Conservation (phyloP, 2,888 invertebrate genomes). For the Anaspis maculata region DNA sequence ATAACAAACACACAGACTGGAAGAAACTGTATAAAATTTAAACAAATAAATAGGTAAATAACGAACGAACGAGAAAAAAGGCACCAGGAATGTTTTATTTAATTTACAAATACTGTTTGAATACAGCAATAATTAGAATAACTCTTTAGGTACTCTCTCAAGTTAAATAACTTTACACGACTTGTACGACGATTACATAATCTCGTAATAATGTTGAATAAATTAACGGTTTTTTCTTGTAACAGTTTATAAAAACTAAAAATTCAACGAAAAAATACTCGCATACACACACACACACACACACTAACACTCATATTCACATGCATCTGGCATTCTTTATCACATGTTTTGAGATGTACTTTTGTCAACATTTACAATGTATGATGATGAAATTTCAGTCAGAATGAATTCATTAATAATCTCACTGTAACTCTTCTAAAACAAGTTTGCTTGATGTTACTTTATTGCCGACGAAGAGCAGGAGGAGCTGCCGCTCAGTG, state of each 20-base stretch:
- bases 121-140: constrained; percentile 5
- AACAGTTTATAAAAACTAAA: constrained; percentile 4
- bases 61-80: constrained; percentile 3
- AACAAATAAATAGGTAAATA: background rate
- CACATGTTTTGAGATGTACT: background rate
- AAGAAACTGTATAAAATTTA: too few species aligned
- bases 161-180: too few species aligned
- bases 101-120: constrained; percentile 15
- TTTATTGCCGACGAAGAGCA: constrained; percentile 7
- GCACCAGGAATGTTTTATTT: constrained; percentile 15
- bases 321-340: background rate
- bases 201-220: too few species aligned
- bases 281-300: constrained; percentile 6
- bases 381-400: constrained; percentile 5
- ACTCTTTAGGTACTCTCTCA: constrained; percentile 1
- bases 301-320: constrained; percentile 1
- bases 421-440: constrained; percentile 5
- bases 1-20: too few species aligned
- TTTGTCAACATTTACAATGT: background rate
- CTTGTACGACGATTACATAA: too few species aligned
- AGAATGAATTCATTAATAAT: constrained; percentile 7
- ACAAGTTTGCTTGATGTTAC: constrained; percentile 3
- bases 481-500: constrained; percentile 9
- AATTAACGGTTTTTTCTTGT: constrained; percentile 2
- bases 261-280: constrained; percentile 7